Conservation (phyloP, 2,797 vertebrate genomes). For the Phataginus tricuspis region DNA sequence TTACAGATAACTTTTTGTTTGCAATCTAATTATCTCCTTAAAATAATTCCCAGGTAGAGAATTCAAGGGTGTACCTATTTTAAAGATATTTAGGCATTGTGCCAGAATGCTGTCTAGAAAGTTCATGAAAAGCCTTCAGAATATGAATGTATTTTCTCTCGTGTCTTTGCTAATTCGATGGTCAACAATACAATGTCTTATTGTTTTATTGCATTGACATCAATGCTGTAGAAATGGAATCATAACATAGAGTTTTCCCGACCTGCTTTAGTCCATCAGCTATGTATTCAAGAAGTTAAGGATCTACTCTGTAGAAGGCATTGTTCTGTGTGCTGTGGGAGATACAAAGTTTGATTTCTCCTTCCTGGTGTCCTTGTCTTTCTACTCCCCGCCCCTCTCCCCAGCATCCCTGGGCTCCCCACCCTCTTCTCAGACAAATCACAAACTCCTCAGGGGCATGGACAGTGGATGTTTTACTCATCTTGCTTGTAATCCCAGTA, state of each 20-base stretch:
- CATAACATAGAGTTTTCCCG: not conserved
- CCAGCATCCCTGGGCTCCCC: not conserved
- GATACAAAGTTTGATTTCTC: not conserved
- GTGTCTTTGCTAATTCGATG: not conserved
- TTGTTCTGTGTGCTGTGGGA: not conserved
- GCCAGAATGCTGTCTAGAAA: not conserved
- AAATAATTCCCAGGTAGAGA: not conserved
- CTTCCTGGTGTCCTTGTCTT: not conserved
- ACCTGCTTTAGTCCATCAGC: not conserved
- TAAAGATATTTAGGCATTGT: not conserved
- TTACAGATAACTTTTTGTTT: not conserved
- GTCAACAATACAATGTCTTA: not conserved
- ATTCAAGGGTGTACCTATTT: not conserved
- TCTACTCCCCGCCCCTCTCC: not conserved
- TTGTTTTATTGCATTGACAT: not conserved
- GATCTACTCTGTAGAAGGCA: not conserved
- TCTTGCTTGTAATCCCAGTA: not conserved
- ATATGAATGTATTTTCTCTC: not conserved
- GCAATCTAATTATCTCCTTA: not conserved
- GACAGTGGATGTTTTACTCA: not conserved
- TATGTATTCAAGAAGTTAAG: not conserved
- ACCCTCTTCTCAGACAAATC: not conserved
- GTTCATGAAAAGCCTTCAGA: not conserved
- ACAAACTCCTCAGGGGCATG: not conserved
- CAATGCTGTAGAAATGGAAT: not conserved